These are phyloP conservation scores for Megaleporinus macrocephalus DNA, from an alignment of 2,113 vertebrate genomes.

Conservation along the genomic window DNA sequence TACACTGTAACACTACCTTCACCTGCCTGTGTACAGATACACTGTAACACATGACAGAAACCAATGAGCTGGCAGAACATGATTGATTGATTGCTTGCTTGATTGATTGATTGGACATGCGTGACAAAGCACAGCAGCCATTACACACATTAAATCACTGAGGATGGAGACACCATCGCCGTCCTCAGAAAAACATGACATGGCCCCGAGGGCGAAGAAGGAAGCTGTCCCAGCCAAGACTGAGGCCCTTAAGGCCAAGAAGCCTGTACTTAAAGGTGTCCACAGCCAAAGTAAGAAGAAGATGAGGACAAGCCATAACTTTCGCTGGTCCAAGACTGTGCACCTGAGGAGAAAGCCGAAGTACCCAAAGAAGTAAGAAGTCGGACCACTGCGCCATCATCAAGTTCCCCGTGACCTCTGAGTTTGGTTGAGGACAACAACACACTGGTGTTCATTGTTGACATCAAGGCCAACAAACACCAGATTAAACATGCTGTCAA, in stretches of 20 bases:
- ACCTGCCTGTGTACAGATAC: too few relatives aligned
- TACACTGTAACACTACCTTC: too few relatives aligned
- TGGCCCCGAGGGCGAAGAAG: too few relatives aligned
- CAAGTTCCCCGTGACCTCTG: slow-evolving; percentile 97
- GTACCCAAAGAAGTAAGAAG: slow-evolving; percentile 97
- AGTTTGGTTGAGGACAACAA: slow-evolving; percentile 99
- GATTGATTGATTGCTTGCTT: too few relatives aligned
- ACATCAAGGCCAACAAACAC: slow-evolving; percentile 98
- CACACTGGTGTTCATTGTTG: slow-evolving; percentile 97
- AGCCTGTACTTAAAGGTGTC: slow-evolving; percentile 95
- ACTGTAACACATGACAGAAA: too few relatives aligned
- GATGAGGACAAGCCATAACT: slow-evolving; percentile 92
- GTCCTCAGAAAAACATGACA: too few relatives aligned
- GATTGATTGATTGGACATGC: too few relatives aligned
- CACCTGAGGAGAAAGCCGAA: slow-evolving; percentile 93
- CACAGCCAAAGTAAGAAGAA: slow-evolving; percentile 97
- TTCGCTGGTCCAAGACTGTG: slow-evolving; percentile 92
- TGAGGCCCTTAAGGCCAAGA: slow-evolving; percentile 97
- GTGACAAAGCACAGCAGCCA: too few relatives aligned
- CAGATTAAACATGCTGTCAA: slow-evolving; percentile 98
- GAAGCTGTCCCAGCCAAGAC: slow-evolving; percentile 93
- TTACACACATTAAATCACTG: too few relatives aligned
- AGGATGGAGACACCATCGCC: too few relatives aligned
- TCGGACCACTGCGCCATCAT: slow-evolving; percentile 99
- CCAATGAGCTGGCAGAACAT: too few relatives aligned